Percentiles rank a stretch among this genome's conserved stretches.
phyloP scores from a whole-genome alignment of 2,888 invertebrate species.

The Caenorhabditis sulstoni region DNA sequence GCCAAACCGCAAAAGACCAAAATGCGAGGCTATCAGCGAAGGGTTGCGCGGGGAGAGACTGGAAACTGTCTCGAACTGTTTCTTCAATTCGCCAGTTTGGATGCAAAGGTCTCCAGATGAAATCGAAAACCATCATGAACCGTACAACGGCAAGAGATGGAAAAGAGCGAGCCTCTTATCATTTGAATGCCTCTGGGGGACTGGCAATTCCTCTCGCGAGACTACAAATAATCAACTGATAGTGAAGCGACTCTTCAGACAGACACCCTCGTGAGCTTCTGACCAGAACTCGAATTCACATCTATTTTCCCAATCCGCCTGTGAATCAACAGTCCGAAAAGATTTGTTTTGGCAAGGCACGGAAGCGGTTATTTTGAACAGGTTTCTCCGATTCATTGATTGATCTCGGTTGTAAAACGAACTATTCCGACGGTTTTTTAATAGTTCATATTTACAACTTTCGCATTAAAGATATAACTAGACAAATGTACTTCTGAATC shows the following conservation, averaged over 20 bases:
- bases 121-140: too few species aligned
- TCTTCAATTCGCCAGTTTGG: too few species aligned
- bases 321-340: conserved; percentile 7
- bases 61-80: neutral
- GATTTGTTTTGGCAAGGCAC: conserved; percentile 14
- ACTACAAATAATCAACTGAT: conserved; percentile 1
- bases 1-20: conserved; percentile 59
- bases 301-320: too few species aligned
- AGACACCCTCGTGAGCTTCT: too few species aligned
- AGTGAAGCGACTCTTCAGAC: neutral
- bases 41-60: neutral
- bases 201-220: neutral
- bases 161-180: neutral
- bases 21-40: conserved; percentile 18
- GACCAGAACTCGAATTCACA: too few species aligned
- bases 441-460: conserved; percentile 34
- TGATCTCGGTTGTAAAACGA: conserved; percentile 49
- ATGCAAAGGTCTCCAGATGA: too few species aligned
- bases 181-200: neutral
- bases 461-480: neutral
- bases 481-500: too few species aligned
- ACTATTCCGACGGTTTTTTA: conserved; percentile 29
- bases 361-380: conserved; percentile 43
- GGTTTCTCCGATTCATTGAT: conserved; percentile 53
- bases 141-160: too few species aligned